A percentile compares a stretch with the other conserved stretches of the same genome.
Conservation (phyloP, 2,797 vertebrate species). For the Babyrousa celebensis region DNA sequence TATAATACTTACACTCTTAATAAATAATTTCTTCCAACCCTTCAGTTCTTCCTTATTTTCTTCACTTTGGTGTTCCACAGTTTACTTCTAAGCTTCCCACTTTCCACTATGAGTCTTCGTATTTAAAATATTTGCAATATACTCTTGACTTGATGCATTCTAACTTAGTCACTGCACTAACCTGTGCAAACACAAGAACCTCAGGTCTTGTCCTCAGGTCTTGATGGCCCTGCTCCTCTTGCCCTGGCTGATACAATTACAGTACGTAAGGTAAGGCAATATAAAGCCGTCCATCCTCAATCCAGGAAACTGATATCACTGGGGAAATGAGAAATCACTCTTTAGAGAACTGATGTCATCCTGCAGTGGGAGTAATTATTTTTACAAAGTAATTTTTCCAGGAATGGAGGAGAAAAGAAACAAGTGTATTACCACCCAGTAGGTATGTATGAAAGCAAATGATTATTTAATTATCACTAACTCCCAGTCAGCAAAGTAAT, state of each 20-base stretch:
- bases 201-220: background rate
- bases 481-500: background rate
- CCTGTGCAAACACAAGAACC: background rate
- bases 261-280: background rate
- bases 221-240: background rate
- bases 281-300: constrained; percentile 19
- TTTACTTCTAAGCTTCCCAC: background rate
- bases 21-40: background rate
- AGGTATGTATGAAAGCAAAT: background rate
- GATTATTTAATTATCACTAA: background rate
- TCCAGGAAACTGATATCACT: background rate
- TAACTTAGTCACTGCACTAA: background rate
- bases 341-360: constrained; percentile 42
- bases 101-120: background rate
- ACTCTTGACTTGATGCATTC: background rate
- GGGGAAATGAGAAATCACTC: constrained; percentile 26
- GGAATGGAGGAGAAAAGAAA: background rate
- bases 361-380: constrained; percentile 69
- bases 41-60: constrained; percentile 27
- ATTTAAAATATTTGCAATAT: background rate
- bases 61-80: background rate
- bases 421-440: background rate
- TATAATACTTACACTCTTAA: constrained; percentile 68
- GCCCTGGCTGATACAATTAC: background rate
- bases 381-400: constrained; percentile 33